Conservation (phyloP, 2,888 invertebrate genomes). For the Linnaemya tessellans region DNA sequence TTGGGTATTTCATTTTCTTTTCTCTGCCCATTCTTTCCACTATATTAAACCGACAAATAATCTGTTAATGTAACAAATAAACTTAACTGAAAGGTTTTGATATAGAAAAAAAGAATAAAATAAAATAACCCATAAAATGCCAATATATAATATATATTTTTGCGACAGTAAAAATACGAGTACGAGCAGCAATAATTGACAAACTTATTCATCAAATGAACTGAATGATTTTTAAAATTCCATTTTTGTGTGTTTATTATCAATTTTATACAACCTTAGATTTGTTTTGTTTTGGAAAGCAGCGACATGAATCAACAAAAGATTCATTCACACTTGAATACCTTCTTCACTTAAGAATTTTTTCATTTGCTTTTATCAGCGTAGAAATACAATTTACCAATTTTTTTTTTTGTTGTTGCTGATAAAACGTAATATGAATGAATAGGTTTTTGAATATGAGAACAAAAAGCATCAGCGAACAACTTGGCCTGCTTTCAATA, state of each 20-base stretch:
- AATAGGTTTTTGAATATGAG: slow-evolving; percentile 24
- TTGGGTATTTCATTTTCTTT: too few species aligned
- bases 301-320: slow-evolving; percentile 49
- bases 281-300: slow-evolving; percentile 12
- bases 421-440: slow-evolving; percentile 46
- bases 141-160: slow-evolving; percentile 40
- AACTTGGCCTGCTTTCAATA: slow-evolving; percentile 53
- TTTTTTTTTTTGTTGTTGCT: slow-evolving; percentile 1
- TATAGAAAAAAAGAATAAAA: too few species aligned
- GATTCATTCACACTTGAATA: slow-evolving; percentile 63
- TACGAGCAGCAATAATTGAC: slow-evolving; percentile 14
- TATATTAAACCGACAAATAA: slow-evolving; percentile 7
- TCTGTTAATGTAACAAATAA: not conserved
- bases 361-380: slow-evolving; percentile 47
- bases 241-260: not conserved
- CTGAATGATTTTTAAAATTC: slow-evolving; percentile 34
- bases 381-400: slow-evolving; percentile 10
- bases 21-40: not conserved
- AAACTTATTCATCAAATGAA: slow-evolving; percentile 51
- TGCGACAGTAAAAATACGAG: not conserved
- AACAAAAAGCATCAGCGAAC: slow-evolving; percentile 21
- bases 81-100: slow-evolving; percentile 4
- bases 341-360: slow-evolving; percentile 39
- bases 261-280: slow-evolving; percentile 11
- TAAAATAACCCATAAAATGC: slow-evolving; percentile 21